These are phyloP conservation scores for Aromia moschata DNA, from an alignment of 2,888 invertebrate species.

Conservation along the genomic window DNA sequence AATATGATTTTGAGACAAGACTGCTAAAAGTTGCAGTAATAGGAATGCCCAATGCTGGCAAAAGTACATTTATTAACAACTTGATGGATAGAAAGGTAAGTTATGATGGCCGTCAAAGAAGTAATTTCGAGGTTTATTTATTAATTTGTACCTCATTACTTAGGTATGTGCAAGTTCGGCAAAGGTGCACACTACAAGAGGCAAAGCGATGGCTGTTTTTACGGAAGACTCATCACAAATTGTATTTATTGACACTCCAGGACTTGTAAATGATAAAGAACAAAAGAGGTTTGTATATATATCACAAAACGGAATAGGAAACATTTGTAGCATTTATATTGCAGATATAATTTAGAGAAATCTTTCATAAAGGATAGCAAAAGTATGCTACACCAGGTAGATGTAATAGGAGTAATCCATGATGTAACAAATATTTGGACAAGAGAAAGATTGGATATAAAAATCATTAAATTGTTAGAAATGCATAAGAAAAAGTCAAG, in stretches of 20 bases:
- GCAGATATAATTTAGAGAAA: constrained; percentile 67
- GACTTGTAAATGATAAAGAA: constrained; percentile 78
- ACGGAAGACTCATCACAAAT: constrained; percentile 84
- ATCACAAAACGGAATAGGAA: too few species aligned
- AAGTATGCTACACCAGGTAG: constrained; percentile 73
- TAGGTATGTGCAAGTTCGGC: constrained; percentile 90
- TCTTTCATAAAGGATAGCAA: constrained; percentile 70
- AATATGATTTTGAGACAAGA: constrained; percentile 45
- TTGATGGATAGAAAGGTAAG: constrained; percentile 79
- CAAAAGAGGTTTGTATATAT: constrained; percentile 68
- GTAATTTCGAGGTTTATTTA: constrained; percentile 7
- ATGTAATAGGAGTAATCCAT: constrained; percentile 87
- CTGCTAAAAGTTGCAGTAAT: constrained; percentile 84
- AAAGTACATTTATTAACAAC: constrained; percentile 92
- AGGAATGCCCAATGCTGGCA: constrained; percentile 94
- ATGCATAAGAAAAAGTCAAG: constrained; percentile 69
- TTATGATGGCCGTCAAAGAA: background rate
- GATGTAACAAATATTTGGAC: constrained; percentile 80
- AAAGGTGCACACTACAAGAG: constrained; percentile 91
- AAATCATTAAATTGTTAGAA: constrained; percentile 75
- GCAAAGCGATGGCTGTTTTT: constrained; percentile 76
- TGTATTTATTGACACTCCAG: constrained; percentile 93
- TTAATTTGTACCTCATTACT: too few species aligned
- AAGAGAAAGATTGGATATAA: constrained; percentile 73
- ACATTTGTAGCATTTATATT: too few species aligned